A percentile compares a stretch with the other conserved stretches of the same genome.
Evolutionary conservation across 1,140 invertebrate species (phyloP).

Genomic region (Probaryconus sp.): DNA sequence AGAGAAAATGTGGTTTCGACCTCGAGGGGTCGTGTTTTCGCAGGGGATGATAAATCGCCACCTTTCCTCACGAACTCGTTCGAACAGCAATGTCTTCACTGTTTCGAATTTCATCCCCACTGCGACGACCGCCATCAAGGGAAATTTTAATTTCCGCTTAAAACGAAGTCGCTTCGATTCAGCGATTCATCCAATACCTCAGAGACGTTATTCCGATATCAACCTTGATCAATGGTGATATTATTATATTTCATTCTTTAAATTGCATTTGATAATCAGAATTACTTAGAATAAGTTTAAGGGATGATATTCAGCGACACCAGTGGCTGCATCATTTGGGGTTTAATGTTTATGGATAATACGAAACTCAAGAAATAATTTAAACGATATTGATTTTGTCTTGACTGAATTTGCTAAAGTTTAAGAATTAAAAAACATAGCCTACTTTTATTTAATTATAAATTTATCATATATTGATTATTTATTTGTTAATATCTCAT

Average conservation of each 20-base stretch:
- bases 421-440: too few species aligned
- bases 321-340: too few species aligned
- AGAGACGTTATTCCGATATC: not conserved
- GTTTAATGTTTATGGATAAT: too few species aligned
- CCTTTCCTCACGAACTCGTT: constrained; percentile 51
- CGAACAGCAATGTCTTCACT: constrained; percentile 67
- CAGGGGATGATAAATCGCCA: constrained; percentile 73
- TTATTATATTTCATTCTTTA: not conserved
- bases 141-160: constrained; percentile 62
- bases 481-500: too few species aligned
- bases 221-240: not conserved
- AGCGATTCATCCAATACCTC: not conserved
- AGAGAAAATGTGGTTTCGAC: constrained; percentile 43
- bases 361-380: too few species aligned
- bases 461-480: too few species aligned
- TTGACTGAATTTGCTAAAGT: too few species aligned
- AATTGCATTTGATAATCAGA: too few species aligned
- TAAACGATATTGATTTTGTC: too few species aligned
- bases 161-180: constrained; percentile 43
- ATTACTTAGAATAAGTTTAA: too few species aligned
- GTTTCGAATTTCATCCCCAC: constrained; percentile 52
- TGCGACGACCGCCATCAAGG: constrained; percentile 7
- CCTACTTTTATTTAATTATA: too few species aligned
- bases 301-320: too few species aligned
- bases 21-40: constrained; percentile 39